Percentiles rank a stretch among this genome's conserved stretches.
phyloP scores from a whole-genome alignment of 2,888 invertebrate species.

The Petrolisthes cinctipes region DNA sequence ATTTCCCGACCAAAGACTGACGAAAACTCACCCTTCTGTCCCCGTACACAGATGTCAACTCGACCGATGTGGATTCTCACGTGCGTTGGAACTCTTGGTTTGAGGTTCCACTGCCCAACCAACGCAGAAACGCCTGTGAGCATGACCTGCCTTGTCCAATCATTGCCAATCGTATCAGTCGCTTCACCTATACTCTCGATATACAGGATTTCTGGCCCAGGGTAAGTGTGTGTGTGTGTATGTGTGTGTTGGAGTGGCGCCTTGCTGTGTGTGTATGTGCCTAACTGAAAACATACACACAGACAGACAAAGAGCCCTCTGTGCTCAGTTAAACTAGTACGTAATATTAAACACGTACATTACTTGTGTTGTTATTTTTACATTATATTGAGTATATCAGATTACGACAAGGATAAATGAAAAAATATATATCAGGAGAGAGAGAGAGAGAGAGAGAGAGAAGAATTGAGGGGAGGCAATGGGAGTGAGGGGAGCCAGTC shows the following conservation, averaged over 20 bases:
- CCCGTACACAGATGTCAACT: constrained; percentile 44
- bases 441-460: background rate
- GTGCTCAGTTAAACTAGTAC: too few relatives aligned
- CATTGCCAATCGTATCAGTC: constrained; percentile 15
- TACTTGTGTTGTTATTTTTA: too few relatives aligned
- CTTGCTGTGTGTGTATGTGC: background rate
- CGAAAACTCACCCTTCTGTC: too few relatives aligned
- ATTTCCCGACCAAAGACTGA: background rate
- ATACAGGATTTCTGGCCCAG: constrained; percentile 62
- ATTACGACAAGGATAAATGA: too few relatives aligned
- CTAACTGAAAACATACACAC: background rate
- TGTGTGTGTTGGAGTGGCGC: background rate
- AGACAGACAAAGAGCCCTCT: too few relatives aligned
- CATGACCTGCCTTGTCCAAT: constrained; percentile 48
- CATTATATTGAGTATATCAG: too few relatives aligned
- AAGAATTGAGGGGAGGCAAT: background rate
- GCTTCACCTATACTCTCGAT: constrained; percentile 60
- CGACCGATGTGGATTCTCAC: constrained; percentile 58
- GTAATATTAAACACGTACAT: too few relatives aligned
- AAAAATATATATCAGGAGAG: background rate
- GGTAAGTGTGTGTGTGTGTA: constrained; percentile 36
- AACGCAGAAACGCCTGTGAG: constrained; percentile 51
- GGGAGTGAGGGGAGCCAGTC: background rate
- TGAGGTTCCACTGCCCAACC: constrained; percentile 58
- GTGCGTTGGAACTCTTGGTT: constrained; percentile 62